Conservation (phyloP, 1,140 invertebrate genomes). For the Idris sp. region DNA sequence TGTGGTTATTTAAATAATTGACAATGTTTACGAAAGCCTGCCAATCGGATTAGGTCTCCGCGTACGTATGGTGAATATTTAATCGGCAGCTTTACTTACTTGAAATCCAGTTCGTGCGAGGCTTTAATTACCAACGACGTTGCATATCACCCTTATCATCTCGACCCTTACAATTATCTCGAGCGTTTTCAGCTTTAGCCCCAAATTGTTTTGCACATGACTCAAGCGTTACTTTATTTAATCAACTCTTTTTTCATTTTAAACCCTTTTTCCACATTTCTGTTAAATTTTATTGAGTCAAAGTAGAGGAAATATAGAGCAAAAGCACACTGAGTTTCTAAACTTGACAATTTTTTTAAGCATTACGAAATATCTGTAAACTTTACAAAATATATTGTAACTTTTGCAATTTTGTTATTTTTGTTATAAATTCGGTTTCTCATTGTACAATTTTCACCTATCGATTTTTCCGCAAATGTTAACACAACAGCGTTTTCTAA, state of each 20-base stretch:
- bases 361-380: too few relatives aligned
- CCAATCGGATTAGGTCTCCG: slow-evolving; percentile 71
- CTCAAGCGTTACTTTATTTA: slow-evolving; percentile 11
- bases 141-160: slow-evolving; percentile 51
- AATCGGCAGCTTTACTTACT: slow-evolving; percentile 72
- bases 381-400: too few relatives aligned
- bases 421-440: too few relatives aligned
- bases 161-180: slow-evolving; percentile 53
- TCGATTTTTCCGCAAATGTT: too few relatives aligned
- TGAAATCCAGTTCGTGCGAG: slow-evolving; percentile 65
- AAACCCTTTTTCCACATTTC: too few relatives aligned
- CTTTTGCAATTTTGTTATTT: too few relatives aligned
- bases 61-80: slow-evolving; percentile 77
- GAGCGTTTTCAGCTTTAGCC: slow-evolving; percentile 36
- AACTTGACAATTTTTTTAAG: too few relatives aligned
- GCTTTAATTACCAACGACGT: slow-evolving; percentile 63
- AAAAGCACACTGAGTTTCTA: too few relatives aligned
- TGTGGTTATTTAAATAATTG: slow-evolving; percentile 77
- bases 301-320: too few relatives aligned
- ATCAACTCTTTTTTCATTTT: too few relatives aligned
- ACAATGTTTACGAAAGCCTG: slow-evolving; percentile 75
- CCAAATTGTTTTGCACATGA: slow-evolving; percentile 20
- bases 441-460: too few relatives aligned
- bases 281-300: too few relatives aligned
- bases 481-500: slow-evolving; percentile 42